Percentiles rank a stretch among this genome's conserved stretches.
These are phyloP conservation scores for Camponotus pennsylvanicus DNA, from an alignment of 1,140 invertebrate species.

Conservation along the genomic window DNA sequence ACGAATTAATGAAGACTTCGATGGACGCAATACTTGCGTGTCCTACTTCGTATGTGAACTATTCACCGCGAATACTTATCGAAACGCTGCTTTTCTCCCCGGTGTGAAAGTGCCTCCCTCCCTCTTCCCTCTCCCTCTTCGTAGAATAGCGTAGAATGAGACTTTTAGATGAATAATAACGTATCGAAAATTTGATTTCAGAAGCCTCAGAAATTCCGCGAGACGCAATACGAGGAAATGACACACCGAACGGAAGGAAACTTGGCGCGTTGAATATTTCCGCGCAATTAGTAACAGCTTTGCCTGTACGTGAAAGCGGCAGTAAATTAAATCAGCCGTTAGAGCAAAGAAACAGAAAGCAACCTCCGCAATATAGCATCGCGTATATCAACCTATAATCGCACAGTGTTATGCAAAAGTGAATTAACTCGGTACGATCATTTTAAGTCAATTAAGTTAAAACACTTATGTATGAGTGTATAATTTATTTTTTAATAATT, in stretches of 20 bases:
- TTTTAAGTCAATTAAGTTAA: slow-evolving; percentile 5
- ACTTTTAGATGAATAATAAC: slow-evolving; percentile 65
- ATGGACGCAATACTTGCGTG: slow-evolving; percentile 62
- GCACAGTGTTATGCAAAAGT: slow-evolving; percentile 47
- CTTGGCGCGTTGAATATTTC: slow-evolving; percentile 66
- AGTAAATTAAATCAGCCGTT: slow-evolving; percentile 75
- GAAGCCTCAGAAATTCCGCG: slow-evolving; percentile 38
- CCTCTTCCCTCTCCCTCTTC: not conserved
- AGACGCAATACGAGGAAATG: slow-evolving; percentile 70
- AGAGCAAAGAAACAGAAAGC: slow-evolving; percentile 71
- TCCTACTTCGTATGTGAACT: slow-evolving; percentile 80
- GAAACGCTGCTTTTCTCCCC: slow-evolving; percentile 81
- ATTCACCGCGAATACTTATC: slow-evolving; percentile 83
- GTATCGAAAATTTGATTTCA: slow-evolving; percentile 55
- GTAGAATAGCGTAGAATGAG: slow-evolving; percentile 61
- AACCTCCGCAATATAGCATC: slow-evolving; percentile 25
- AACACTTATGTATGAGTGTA: not conserved
- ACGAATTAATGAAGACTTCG: slow-evolving; percentile 69
- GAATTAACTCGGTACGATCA: slow-evolving; percentile 41
- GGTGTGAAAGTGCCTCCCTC: slow-evolving; percentile 78
- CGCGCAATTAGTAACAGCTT: slow-evolving; percentile 70
- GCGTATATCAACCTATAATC: slow-evolving; percentile 42
- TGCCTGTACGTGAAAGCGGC: slow-evolving; percentile 75
- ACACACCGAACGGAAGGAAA: slow-evolving; percentile 66
- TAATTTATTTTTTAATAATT: not conserved